A percentile compares a stretch with the other conserved stretches of the same genome.
Evolutionary conservation across 2,888 invertebrate species (phyloP).

Genomic region (Criorhina ranunculi): DNA sequence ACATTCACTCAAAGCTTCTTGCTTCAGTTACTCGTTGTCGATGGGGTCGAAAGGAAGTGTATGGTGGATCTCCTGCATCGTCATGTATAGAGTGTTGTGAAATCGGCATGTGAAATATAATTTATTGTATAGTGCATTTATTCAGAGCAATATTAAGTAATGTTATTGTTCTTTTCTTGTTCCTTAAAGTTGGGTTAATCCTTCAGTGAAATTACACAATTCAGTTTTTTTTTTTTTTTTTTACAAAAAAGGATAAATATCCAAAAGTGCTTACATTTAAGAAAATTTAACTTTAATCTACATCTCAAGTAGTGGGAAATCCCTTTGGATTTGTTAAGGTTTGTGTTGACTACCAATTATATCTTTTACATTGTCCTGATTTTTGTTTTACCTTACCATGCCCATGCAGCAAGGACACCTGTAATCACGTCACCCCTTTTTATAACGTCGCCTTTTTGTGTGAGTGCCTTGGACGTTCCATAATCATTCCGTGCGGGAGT

Average conservation of each 20-base stretch:
- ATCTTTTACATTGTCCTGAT: conserved; percentile 41
- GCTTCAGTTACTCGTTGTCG: conserved; percentile 58
- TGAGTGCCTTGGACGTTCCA: not conserved
- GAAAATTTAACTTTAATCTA: conserved; percentile 37
- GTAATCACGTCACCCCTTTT: conserved; percentile 69
- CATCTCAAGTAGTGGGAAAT: conserved; percentile 38
- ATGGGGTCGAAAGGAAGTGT: conserved; percentile 59
- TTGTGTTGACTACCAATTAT: conserved; percentile 60
- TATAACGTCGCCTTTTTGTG: conserved; percentile 23
- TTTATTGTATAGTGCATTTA: conserved; percentile 40
- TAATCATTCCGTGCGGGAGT: conserved; percentile 28
- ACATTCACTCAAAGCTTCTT: conserved; percentile 44
- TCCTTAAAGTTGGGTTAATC: conserved; percentile 16
- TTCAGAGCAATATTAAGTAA: conserved; percentile 34
- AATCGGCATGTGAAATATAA: conserved; percentile 48
- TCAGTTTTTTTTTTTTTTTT: not conserved
- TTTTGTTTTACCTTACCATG: conserved; percentile 4
- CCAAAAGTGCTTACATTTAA: conserved; percentile 12
- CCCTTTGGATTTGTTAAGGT: conserved; percentile 58
- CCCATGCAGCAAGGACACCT: conserved; percentile 64
- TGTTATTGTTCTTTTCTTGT: conserved; percentile 34
- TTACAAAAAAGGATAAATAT: conserved; percentile 14
- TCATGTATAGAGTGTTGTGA: conserved; percentile 47
- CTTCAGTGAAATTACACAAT: conserved; percentile 11
- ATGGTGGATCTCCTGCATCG: conserved; percentile 8